Conservation (phyloP, 1,140 invertebrate species). For the Tyrophagus putrescentiae region DNA sequence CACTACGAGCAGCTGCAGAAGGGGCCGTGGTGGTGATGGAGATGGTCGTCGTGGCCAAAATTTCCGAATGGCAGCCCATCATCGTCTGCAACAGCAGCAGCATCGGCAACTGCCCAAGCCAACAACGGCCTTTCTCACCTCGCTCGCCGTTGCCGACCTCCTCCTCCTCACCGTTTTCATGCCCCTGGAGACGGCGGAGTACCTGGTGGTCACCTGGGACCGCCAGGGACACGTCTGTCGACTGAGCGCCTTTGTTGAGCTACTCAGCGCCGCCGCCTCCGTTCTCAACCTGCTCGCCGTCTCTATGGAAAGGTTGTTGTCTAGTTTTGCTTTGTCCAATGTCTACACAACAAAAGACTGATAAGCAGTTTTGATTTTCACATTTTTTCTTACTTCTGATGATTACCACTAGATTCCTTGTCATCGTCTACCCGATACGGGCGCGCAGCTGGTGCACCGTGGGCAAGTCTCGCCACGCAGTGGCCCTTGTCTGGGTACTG, state of each 20-base stretch:
- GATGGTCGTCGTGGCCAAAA: no score
- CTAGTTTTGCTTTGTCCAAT: not conserved
- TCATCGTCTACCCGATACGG: slow-evolving; percentile 28
- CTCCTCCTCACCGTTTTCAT: slow-evolving; percentile 26
- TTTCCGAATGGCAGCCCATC: no score
- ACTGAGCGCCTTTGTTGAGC: slow-evolving; percentile 23
- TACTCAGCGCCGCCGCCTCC: slow-evolving; percentile 26
- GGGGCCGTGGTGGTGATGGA: no score
- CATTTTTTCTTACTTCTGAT: slow-evolving; percentile 11
- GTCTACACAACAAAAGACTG: not conserved
- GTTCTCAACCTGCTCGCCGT: slow-evolving; percentile 27
- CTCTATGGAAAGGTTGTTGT: slow-evolving; percentile 28
- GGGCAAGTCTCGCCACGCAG: slow-evolving; percentile 24
- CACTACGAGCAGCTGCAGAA: no score
- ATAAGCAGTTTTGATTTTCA: not conserved
- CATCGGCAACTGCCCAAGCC: slow-evolving; percentile 16
- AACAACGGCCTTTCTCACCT: slow-evolving; percentile 26
- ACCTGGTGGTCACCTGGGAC: slow-evolving; percentile 27
- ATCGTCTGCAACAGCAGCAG: no score
- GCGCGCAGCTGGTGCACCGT: slow-evolving; percentile 27
- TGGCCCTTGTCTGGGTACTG: slow-evolving; percentile 25
- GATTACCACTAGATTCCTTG: slow-evolving; percentile 25
- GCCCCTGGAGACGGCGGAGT: slow-evolving; percentile 27
- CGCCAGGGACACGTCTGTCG: slow-evolving; percentile 24
- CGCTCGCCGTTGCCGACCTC: slow-evolving; percentile 27